phyloP scores from a whole-genome alignment of 2,797 vertebrate genomes.

The Hapalemur alaotrensis region DNA sequence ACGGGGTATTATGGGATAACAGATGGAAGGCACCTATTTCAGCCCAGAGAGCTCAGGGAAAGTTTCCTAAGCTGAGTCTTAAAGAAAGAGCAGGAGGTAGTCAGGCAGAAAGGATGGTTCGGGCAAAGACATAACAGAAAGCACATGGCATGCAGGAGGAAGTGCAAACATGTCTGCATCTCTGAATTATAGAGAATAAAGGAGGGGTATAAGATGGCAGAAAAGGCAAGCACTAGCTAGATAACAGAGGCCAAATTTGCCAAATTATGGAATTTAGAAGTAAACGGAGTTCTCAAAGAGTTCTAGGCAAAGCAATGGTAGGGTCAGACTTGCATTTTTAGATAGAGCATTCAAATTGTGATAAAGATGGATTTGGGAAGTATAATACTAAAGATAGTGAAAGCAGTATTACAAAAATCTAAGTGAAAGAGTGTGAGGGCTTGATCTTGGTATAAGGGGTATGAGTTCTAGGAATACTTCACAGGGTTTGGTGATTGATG shows the following conservation, averaged over 20 bases:
- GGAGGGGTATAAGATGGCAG: neutral
- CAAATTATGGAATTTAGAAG: neutral
- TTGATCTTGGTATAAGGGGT: neutral
- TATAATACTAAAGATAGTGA: neutral
- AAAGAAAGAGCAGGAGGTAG: neutral
- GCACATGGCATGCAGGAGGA: neutral
- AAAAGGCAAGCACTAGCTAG: neutral
- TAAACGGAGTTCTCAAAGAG: neutral
- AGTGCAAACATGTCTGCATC: slow-evolving; percentile 15
- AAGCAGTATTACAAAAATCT: neutral
- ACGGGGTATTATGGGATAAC: neutral
- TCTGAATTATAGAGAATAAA: slow-evolving; percentile 16
- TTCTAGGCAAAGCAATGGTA: slow-evolving; percentile 15
- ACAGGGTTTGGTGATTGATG: neutral
- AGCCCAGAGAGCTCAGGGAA: neutral
- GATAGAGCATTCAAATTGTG: neutral
- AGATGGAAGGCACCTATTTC: neutral
- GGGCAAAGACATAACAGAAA: slow-evolving; percentile 8
- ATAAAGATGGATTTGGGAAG: neutral
- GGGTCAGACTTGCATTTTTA: slow-evolving; percentile 14
- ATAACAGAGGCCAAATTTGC: neutral
- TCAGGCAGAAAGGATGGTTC: slow-evolving; percentile 23
- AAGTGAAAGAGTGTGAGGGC: neutral
- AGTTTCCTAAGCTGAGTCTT: neutral
- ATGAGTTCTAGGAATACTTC: slow-evolving; percentile 27